Conservation (phyloP, 2,888 invertebrate genomes). For the Sycophila texana region DNA sequence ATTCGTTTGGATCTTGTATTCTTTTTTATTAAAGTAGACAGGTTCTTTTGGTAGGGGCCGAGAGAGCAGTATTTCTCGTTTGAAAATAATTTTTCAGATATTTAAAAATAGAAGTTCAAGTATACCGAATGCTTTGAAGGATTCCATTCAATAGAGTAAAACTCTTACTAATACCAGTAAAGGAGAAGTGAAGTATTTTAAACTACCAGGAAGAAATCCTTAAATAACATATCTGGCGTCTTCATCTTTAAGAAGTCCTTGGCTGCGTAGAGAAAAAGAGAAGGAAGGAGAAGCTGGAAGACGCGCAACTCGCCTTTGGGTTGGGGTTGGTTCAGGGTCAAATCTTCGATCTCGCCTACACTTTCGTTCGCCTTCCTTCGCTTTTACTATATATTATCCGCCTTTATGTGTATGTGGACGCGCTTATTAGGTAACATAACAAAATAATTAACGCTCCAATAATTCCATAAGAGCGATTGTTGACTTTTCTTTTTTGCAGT, state of each 20-base stretch:
- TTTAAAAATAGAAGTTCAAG: too few species aligned
- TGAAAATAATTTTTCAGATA: background rate
- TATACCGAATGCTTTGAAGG: too few species aligned
- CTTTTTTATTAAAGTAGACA: too few species aligned
- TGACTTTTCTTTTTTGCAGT: too few species aligned
- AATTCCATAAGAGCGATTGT: too few species aligned
- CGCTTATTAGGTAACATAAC: too few species aligned
- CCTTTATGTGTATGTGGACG: background rate
- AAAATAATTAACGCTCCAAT: too few species aligned
- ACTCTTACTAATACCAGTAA: too few species aligned
- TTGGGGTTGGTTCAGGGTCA: slow-evolving; percentile 65
- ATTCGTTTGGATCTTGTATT: background rate
- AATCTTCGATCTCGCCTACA: slow-evolving; percentile 58
- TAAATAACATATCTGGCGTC: slow-evolving; percentile 56
- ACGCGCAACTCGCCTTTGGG: slow-evolving; percentile 13
- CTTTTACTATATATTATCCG: slow-evolving; percentile 49
- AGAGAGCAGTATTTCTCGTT: too few species aligned
- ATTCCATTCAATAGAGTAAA: too few species aligned
- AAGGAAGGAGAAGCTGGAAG: slow-evolving; percentile 51
- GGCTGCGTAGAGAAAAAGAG: slow-evolving; percentile 40
- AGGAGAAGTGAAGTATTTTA: too few species aligned
- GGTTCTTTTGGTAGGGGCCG: too few species aligned
- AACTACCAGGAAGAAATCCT: slow-evolving; percentile 53
- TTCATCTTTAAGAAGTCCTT: slow-evolving; percentile 70
- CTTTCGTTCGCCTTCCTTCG: slow-evolving; percentile 47